A percentile compares a stretch with the other conserved stretches of the same genome.
Evolutionary conservation across 2,113 vertebrate species (phyloP).

Genomic region (Melanotaenia duboulayi): DNA sequence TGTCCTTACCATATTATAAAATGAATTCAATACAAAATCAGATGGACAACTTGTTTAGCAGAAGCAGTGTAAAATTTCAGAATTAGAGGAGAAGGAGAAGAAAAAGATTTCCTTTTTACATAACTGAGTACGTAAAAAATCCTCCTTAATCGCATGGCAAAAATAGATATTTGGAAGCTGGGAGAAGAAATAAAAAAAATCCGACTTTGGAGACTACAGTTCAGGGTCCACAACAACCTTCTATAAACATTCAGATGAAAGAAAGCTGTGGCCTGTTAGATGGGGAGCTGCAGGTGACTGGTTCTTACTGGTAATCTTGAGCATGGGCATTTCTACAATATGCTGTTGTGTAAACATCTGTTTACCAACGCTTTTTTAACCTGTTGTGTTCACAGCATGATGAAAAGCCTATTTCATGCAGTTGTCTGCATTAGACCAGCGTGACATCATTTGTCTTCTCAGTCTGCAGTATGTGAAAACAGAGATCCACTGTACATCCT

Average conservation of each 20-base stretch:
- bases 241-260: conserved; percentile 12
- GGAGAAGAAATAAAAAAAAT: conserved; percentile 5
- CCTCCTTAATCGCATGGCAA: not conserved
- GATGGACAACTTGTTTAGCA: too few species aligned
- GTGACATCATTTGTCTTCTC: not conserved
- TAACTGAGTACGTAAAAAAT: too few species aligned
- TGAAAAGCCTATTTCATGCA: not conserved
- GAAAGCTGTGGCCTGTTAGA: not conserved
- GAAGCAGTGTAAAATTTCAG: not conserved
- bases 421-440: conserved; percentile 2
- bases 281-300: conserved; percentile 3
- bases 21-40: too few species aligned
- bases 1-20: too few species aligned
- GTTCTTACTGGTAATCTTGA: not conserved
- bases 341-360: conserved; percentile 19
- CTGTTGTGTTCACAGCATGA: not conserved
- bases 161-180: not conserved
- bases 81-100: not conserved
- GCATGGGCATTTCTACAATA: not conserved
- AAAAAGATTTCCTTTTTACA: not conserved
- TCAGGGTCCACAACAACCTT: not conserved
- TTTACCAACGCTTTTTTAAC: not conserved
- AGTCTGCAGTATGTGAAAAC: not conserved
- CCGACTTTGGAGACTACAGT: not conserved
- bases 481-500: not conserved